Percentiles rank a stretch among this genome's conserved stretches.
phyloP scores from a whole-genome alignment of 2,113 vertebrate genomes.

The Pomatorhinus ruficollis region DNA sequence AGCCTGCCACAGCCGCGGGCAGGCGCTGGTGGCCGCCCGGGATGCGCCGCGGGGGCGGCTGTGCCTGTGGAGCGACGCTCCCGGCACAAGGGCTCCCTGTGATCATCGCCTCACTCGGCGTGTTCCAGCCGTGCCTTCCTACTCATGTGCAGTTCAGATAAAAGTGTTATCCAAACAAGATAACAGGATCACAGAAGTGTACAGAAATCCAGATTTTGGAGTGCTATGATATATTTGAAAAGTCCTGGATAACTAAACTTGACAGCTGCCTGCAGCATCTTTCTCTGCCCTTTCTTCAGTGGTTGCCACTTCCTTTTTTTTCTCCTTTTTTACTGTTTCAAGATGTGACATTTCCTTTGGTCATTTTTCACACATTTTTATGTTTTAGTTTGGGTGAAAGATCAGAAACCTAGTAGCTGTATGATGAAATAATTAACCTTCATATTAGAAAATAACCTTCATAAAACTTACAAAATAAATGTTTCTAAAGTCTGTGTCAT shows the following conservation, averaged over 20 bases:
- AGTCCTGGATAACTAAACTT: background rate
- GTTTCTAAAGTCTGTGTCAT: background rate
- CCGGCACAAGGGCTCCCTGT: background rate
- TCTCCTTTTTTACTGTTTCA: background rate
- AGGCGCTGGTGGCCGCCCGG: fast-evolving
- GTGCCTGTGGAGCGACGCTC: fast-evolving
- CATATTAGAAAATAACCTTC: background rate
- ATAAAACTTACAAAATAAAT: background rate
- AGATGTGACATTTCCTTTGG: background rate
- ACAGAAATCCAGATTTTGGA: background rate
- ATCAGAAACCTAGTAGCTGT: background rate
- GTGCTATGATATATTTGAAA: background rate
- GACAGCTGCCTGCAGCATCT: background rate
- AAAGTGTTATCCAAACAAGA: background rate
- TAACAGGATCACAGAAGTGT: background rate
- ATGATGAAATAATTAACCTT: background rate
- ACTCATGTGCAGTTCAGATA: background rate
- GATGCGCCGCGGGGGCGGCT: fast-evolving
- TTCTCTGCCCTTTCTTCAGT: background rate
- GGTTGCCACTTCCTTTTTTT: background rate
- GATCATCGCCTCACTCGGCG: background rate
- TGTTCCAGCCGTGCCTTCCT: background rate
- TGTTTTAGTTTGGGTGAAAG: background rate
- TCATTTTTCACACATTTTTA: background rate
- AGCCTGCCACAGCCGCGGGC: too few species aligned